Base-by-base conservation (phyloP, 2,888 invertebrate genomes). In the Apotomis capreana region DNA sequence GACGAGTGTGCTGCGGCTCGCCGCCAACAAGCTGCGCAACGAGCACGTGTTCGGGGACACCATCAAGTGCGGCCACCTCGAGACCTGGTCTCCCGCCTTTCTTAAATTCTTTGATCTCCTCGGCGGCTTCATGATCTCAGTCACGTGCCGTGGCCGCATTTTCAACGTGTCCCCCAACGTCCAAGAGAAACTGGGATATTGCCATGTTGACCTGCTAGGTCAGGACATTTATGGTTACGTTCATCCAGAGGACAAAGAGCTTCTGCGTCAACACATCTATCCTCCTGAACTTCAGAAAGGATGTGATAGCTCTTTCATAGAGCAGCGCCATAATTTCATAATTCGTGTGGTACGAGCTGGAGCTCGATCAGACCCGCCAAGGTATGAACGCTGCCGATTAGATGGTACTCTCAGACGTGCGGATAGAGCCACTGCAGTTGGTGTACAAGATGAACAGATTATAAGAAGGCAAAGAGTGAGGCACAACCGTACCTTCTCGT, bases 181-280 rank as follows among this genome's bases (percentile, higher is more conserved):
- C 44, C 97, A 97, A 87, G 95, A 96, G 80, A 95, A 97, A 80
- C 93, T 98, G 78, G 98, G 98, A 71, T 97, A 98, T 89, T 95
- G 96, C 80, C 94, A 98, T 96, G 95, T 96, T 81, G 98, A 99
- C 88, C 94, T 99, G 81, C 95, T 98, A 87, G 98, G 98, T 40
- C 97, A 98, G 88, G 97, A 97, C 76, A 93, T 99, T 78, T 96
- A 96, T 85, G 96, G 96, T 82, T 96, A 97, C 87, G 95, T 97
- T 57, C 96, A 97, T 84, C 95, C 95, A 4, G 97, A 97, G 76
- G 99, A 99, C 88, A 96, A 96, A 79, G 95, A 95, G 60, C 95
- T 95, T 79, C 91, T 98, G 58, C 94, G 95, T 73, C 94, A 94
- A 76, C 95, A 96, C 82, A 94, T 97, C 80, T 94, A 94, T 78